Percentiles rank a stretch among this genome's conserved stretches.
Conservation (phyloP, 2,113 vertebrate genomes). For the Herpailurus yagouaroundi region DNA sequence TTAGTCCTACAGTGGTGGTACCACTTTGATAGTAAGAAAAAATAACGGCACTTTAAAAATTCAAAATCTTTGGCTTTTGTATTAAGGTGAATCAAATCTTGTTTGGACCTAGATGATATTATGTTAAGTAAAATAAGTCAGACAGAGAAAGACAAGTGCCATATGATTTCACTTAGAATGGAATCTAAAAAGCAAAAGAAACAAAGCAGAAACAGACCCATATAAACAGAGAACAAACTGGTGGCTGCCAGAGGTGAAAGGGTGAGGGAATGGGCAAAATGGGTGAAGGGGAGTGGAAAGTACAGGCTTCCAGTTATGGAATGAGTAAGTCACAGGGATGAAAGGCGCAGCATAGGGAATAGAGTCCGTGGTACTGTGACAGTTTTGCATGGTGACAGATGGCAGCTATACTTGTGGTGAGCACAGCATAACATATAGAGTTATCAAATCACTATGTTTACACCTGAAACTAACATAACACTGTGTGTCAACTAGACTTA, state of each 20-base stretch:
- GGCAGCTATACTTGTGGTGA: background rate
- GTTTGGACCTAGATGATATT: background rate
- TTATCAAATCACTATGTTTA: background rate
- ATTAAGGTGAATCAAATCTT: background rate
- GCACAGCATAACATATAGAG: background rate
- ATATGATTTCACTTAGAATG: background rate
- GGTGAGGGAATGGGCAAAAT: background rate
- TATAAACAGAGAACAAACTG: background rate
- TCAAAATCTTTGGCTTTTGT: background rate
- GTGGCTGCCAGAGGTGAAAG: background rate
- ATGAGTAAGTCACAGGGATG: background rate
- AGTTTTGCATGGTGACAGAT: background rate
- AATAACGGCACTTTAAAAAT: background rate
- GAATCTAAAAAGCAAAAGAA: background rate
- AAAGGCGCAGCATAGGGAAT: background rate
- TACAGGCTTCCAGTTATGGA: background rate
- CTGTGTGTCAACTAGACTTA: background rate
- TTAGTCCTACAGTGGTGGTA: background rate
- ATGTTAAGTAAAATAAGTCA: background rate
- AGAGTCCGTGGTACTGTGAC: background rate
- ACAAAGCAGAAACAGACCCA: background rate
- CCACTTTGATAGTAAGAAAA: background rate
- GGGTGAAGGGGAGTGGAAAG: background rate
- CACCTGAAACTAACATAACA: background rate
- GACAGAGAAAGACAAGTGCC: background rate